These are phyloP conservation scores for Cephus rjabovi DNA, from an alignment of 2,888 invertebrate genomes.

Conservation along the genomic window DNA sequence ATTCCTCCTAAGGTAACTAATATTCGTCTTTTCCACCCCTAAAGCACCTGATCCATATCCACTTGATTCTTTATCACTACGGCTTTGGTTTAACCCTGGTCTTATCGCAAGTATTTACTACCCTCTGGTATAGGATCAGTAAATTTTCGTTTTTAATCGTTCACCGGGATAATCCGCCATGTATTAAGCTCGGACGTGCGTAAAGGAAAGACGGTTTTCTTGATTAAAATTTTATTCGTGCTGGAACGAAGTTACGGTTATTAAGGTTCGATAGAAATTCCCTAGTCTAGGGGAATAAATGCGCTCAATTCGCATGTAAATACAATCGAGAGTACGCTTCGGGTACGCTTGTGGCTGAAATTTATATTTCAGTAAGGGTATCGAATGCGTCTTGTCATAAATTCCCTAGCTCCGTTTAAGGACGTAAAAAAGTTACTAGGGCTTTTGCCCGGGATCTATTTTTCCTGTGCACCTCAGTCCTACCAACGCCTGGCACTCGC, in stretches of 20 bases:
- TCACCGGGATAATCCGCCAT: neutral
- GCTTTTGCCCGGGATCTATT: neutral
- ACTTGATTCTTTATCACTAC: neutral
- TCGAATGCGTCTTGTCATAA: neutral
- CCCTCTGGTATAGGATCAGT: neutral
- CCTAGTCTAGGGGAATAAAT: neutral
- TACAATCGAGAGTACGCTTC: neutral
- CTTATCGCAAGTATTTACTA: neutral
- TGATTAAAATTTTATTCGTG: too few species aligned
- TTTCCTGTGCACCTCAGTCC: neutral
- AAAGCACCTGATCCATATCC: too few species aligned
- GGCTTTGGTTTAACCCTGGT: neutral
- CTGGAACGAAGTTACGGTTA: neutral
- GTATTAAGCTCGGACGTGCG: neutral
- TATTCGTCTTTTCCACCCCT: too few species aligned
- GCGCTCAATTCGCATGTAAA: neutral
- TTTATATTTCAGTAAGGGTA: neutral
- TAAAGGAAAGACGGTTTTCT: too few species aligned
- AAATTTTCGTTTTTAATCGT: neutral
- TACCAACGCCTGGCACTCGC: neutral
- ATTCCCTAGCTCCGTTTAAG: neutral
- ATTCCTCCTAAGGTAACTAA: too few species aligned
- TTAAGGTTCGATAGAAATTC: neutral
- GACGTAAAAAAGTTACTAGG: neutral
- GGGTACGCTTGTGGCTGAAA: neutral